phyloP scores from a whole-genome alignment of 2,797 vertebrate genomes.

The Meriones psammophilus region DNA sequence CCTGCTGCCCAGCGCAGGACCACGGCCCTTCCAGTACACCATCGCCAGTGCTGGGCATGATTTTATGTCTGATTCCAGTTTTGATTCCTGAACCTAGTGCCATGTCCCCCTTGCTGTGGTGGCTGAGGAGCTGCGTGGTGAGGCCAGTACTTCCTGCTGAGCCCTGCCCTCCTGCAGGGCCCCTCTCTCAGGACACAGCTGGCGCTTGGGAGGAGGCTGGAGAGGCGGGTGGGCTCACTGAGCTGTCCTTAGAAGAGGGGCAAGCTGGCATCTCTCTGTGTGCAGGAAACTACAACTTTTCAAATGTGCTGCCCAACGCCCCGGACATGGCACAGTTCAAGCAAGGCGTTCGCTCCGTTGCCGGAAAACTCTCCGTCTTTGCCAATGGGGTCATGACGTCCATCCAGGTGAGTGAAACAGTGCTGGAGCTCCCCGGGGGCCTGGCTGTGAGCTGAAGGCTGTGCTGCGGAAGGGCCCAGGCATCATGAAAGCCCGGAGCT shows the following conservation, averaged over 20 bases:
- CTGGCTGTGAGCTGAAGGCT: neutral
- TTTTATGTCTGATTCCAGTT: neutral
- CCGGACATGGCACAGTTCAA: slow-evolving; percentile 97
- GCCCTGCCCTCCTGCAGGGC: neutral
- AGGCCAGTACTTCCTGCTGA: neutral
- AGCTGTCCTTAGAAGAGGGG: neutral
- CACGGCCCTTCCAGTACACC: fast-evolving
- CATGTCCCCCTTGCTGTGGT: neutral
- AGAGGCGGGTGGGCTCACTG: fast-evolving
- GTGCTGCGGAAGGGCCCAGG: neutral
- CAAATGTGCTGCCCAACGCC: slow-evolving; percentile 92
- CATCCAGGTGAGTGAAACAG: slow-evolving; percentile 93
- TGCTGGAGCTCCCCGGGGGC: fast-evolving
- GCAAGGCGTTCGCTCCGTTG: slow-evolving; percentile 95
- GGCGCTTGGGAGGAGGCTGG: neutral
- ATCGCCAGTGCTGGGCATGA: neutral
- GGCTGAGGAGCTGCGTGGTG: neutral
- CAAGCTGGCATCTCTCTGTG: neutral
- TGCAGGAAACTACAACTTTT: slow-evolving; percentile 93
- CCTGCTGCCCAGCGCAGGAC: neutral
- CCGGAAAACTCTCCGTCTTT: slow-evolving; percentile 96
- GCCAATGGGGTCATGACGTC: slow-evolving; percentile 97
- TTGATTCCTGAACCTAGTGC: neutral
- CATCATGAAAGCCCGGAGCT: neutral
- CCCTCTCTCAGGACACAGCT: neutral